Conservation (phyloP, 2,797 vertebrate genomes). For the Acanthopagrus latus region DNA sequence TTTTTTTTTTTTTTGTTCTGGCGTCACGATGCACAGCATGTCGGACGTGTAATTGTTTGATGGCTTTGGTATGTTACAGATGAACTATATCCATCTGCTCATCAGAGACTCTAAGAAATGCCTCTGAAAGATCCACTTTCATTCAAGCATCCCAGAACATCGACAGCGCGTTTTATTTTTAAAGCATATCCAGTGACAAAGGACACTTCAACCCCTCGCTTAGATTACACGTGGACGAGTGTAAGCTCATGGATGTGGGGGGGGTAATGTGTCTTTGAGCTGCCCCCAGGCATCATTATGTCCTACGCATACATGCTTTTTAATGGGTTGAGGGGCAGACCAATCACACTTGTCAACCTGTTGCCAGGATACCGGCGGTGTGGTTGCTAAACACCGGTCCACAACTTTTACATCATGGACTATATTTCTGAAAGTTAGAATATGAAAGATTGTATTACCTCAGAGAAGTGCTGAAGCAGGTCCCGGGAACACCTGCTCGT, state of each 20-base stretch:
- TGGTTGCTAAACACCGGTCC: conserved; percentile 89
- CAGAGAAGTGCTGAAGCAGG: conserved; percentile 90
- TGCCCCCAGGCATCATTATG: conserved; percentile 90
- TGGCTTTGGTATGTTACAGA: conserved; percentile 64
- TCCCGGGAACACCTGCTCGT: conserved; percentile 89
- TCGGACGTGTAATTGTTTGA: conserved; percentile 68
- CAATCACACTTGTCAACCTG: conserved; percentile 87
- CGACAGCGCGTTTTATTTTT: conserved; percentile 92
- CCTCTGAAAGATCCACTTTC: conserved; percentile 83
- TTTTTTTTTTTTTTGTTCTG: conserved; percentile 23
- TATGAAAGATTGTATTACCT: conserved; percentile 92
- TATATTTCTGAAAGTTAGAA: conserved; percentile 97
- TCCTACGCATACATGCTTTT: conserved; percentile 79
- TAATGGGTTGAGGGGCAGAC: conserved; percentile 87
- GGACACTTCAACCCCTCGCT: conserved; percentile 89
- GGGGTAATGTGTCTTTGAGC: conserved; percentile 83
- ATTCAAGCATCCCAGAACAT: conserved; percentile 81
- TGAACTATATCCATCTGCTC: conserved; percentile 72
- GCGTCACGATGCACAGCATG: conserved; percentile 26
- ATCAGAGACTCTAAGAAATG: conserved; percentile 78
- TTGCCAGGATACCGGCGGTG: conserved; percentile 86
- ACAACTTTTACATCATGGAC: conserved; percentile 96
- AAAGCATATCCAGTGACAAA: conserved; percentile 90
- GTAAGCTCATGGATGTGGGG: conserved; percentile 84
- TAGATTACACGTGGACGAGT: conserved; percentile 90